Conservation (phyloP, 2,113 vertebrate genomes). For the rabbit (Oryctolagus cuniculus) region mOryCun1.1 NC_091441.1:4909001-4909500, state of each 20-base stretch:
- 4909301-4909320: too few relatives aligned
- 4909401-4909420: too few relatives aligned
- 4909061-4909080: not conserved
- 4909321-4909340: not conserved
- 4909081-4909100: not conserved
- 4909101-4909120: not conserved
- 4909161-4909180: not conserved
- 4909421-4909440: not conserved
- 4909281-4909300: not conserved
- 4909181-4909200: too few relatives aligned
- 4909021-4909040: rapidly evolving
- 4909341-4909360: not conserved
- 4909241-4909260: not conserved
- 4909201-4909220: not conserved
- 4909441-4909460: not conserved
- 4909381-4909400: not conserved
- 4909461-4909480: not conserved
- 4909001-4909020: not conserved
- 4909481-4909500: not conserved
- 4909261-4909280: too few relatives aligned
- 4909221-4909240: too few relatives aligned
- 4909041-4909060: too few relatives aligned
- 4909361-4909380: not conserved
- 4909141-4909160: not conserved
- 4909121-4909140: rapidly evolving